phyloP scores from a whole-genome alignment of 2,113 vertebrate genomes.

The Pelmatolapia mariae region DNA sequence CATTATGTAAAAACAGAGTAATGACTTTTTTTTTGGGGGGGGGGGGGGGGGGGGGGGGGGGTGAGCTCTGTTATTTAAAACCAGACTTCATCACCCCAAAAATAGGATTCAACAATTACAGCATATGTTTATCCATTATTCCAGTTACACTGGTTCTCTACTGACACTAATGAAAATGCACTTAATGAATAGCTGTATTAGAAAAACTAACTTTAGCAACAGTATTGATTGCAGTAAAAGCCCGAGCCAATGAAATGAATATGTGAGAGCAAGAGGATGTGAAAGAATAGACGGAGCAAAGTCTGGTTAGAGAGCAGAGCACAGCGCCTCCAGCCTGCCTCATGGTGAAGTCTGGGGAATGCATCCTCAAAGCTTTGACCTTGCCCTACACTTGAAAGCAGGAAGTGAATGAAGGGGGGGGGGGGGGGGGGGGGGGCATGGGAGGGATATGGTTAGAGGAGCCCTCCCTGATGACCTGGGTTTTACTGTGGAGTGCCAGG shows the following conservation, averaged over 20 bases:
- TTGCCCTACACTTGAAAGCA: constrained; percentile 73
- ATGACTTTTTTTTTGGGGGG: not conserved
- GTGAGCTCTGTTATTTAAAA: constrained; percentile 22
- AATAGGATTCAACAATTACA: constrained; percentile 35
- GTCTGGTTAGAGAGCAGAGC: constrained; percentile 34
- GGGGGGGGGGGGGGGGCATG: constrained; percentile 5
- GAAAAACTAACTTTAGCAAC: constrained; percentile 58
- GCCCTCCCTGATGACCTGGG: constrained; percentile 64
- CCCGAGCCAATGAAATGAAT: constrained; percentile 66
- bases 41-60: not conserved
- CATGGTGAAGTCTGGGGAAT: constrained; percentile 63
- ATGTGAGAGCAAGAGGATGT: constrained; percentile 48
- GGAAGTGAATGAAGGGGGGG: constrained; percentile 66
- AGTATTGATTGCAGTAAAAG: constrained; percentile 69
- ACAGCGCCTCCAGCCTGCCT: constrained; percentile 64
- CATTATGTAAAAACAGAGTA: constrained; percentile 21
- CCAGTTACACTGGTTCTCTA: constrained; percentile 44
- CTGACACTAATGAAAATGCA: constrained; percentile 67
- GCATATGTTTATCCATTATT: constrained; percentile 54
- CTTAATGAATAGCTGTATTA: constrained; percentile 59
- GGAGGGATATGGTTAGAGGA: constrained; percentile 49
- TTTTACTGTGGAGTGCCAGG: constrained; percentile 63
- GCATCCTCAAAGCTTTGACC: constrained; percentile 71
- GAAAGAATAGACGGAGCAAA: constrained; percentile 47
- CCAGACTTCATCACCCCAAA: not conserved